phyloP scores from a whole-genome alignment of 2,888 invertebrate species.

The Oxycera nigricornis region DNA sequence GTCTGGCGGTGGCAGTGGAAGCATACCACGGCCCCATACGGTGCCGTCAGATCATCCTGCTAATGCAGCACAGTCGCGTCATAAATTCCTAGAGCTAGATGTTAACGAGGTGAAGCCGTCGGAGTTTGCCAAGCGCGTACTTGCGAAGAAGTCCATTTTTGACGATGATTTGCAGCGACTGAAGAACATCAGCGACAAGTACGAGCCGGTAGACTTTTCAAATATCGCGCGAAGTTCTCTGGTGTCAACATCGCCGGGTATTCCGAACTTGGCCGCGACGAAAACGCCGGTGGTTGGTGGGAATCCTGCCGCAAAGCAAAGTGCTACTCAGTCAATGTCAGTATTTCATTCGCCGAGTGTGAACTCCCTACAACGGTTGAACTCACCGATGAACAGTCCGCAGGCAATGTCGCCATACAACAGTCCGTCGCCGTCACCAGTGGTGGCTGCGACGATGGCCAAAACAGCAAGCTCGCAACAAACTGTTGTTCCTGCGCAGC shows the following conservation, averaged over 20 bases:
- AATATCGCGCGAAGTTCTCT: conserved; percentile 46
- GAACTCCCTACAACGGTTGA: conserved; percentile 55
- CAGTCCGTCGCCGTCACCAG: conserved; percentile 60
- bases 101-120: conserved; percentile 87
- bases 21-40: conserved; percentile 25
- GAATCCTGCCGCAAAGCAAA: conserved; percentile 43
- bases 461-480: conserved; percentile 27
- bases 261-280: conserved; percentile 59
- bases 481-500: conserved; percentile 48
- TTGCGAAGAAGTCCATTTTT: conserved; percentile 92
- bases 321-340: conserved; percentile 46
- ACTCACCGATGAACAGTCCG: conserved; percentile 62
- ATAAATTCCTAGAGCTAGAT: conserved; percentile 80
- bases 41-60: conserved; percentile 5
- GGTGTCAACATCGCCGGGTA: conserved; percentile 53
- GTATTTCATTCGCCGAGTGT: conserved; percentile 42
- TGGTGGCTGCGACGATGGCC: conserved; percentile 33
- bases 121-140: conserved; percentile 89
- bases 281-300: conserved; percentile 54
- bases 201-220: conserved; percentile 67
- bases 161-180: conserved; percentile 94
- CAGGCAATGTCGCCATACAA: conserved; percentile 60
- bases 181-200: conserved; percentile 84
- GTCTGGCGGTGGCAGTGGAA: conserved; percentile 70
- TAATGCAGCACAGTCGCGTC: conserved; percentile 63